Conservation (phyloP, 2,113 vertebrate genomes). For the Pseudorasbora parva region DNA sequence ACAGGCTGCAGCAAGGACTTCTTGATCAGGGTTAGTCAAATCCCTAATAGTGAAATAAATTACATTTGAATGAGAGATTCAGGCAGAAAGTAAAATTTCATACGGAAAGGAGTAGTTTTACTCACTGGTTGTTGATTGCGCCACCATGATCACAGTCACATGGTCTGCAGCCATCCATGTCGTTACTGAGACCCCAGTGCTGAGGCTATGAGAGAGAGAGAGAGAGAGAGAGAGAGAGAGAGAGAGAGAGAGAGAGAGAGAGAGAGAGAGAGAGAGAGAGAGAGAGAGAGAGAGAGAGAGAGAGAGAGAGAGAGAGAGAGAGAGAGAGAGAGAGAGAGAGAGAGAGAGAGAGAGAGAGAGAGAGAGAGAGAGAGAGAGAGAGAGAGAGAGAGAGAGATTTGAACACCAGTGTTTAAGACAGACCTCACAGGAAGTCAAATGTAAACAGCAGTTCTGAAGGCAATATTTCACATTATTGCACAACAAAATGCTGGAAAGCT, state of each 20-base stretch:
- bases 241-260: conserved; percentile 14
- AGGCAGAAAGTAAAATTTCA: not conserved
- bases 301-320: conserved; percentile 51
- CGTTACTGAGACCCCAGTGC: conserved; percentile 96
- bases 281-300: not conserved
- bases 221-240: conserved; percentile 48
- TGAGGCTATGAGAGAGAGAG: conserved; percentile 76
- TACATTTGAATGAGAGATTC: not conserved
- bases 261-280: conserved; percentile 47
- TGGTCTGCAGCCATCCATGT: conserved; percentile 91
- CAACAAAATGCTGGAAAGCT: not conserved
- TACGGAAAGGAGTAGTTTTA: conserved; percentile 20
- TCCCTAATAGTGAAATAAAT: not conserved
- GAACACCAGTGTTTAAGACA: conserved; percentile 25
- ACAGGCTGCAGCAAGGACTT: too few relatives aligned
- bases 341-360: conserved; percentile 51
- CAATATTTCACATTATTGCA: not conserved
- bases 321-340: not conserved
- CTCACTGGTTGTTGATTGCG: conserved; percentile 89
- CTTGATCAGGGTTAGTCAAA: too few relatives aligned
- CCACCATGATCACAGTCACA: conserved; percentile 96
- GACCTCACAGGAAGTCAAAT: conserved; percentile 50
- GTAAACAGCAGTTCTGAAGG: not conserved
- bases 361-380: not conserved
- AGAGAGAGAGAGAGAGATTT: conserved; percentile 52